These are phyloP conservation scores for Agelas oroides DNA, from an alignment of 37 sponge, comb jelly and placozoan genomes.

Conservation along the genomic window DNA sequence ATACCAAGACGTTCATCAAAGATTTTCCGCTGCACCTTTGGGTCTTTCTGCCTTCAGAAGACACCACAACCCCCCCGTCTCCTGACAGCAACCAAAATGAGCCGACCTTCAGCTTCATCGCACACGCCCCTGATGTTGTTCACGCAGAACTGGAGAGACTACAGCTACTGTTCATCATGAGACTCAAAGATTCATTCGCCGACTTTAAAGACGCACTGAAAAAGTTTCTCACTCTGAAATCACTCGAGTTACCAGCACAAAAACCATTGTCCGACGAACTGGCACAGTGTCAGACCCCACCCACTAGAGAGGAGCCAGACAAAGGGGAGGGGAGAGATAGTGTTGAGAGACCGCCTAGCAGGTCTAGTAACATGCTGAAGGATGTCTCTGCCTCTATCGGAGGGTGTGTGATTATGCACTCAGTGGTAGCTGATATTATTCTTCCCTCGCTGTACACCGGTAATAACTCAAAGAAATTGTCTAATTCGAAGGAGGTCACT, in stretches of 20 bases:
- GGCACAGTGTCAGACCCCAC: background rate
- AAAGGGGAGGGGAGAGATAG: background rate
- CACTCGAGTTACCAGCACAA: too few relatives aligned
- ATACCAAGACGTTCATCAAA: slow-evolving; percentile 48
- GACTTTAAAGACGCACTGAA: slow-evolving; percentile 41
- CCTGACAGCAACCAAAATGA: background rate
- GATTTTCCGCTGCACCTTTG: slow-evolving; percentile 77
- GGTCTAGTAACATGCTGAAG: background rate
- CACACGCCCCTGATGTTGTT: slow-evolving; percentile 29
- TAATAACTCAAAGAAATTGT: background rate
- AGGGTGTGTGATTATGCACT: slow-evolving; percentile 26
- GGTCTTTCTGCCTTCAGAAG: slow-evolving; percentile 53
- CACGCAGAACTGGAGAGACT: slow-evolving; percentile 38
- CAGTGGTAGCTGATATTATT: slow-evolving; percentile 14
- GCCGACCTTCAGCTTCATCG: slow-evolving; percentile 48
- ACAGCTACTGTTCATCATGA: slow-evolving; percentile 67
- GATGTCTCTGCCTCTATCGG: slow-evolving; percentile 26
- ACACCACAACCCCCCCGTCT: background rate
- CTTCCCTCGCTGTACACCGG: slow-evolving; percentile 25
- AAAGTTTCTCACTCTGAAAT: slow-evolving; percentile 30
- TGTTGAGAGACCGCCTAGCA: too few relatives aligned
- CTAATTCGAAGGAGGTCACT: background rate
- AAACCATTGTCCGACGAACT: background rate
- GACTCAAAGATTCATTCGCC: slow-evolving; percentile 72
- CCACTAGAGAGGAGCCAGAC: background rate